Evolutionary conservation across 2,888 invertebrate species (phyloP), one percentile per base, ranked within the genome.

Genomic region (Napeogenes inachia): DNA sequence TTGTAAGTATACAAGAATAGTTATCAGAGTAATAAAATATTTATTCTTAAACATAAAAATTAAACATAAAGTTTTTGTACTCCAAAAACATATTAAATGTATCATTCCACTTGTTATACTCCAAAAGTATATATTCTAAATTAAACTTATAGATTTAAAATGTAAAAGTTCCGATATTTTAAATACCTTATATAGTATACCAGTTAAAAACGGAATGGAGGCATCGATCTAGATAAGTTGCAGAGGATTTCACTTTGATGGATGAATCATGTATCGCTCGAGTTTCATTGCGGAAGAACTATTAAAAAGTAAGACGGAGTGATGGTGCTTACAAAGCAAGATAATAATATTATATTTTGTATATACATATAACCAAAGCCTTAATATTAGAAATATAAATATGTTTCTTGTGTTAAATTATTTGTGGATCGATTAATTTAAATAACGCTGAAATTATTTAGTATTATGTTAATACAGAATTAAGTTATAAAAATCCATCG

Each of bases 171-270:
- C 3, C 8, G 30, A 50, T 8, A 30, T 2, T 30, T 42, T 42
- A 42, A 10, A 42, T 50, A 30, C 6, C 12, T 50, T 50, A 30
- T 30, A 4, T 30, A 30, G 30, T 50, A 6, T 50, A 30, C 3
- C 30, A 50, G 50, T 50, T 50, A 50, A 50, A 30, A 50, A 3
- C 50, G 30, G 21, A 50, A 30, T 50, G 5, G 50, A 50, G 50
- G 42, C 64, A 69, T 69, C 68, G 67, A 65, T 67, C 67, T 64
- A 58, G 62, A 67, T 64, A 68, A 56, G 56, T 58, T 60, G 56
- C 57, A 55, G 56, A 61, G 56, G 57, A 59, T 57, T 63, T 45
- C 47, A 53, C 61, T 67, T 63, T 69, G 67, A 69, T 66, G 63
- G 67, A 67, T 69, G 63, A 66, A 66, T 60, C 57, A 30, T 64